Base-by-base conservation (phyloP, 1,140 invertebrate species). In the Lucilia sericata region DNA sequence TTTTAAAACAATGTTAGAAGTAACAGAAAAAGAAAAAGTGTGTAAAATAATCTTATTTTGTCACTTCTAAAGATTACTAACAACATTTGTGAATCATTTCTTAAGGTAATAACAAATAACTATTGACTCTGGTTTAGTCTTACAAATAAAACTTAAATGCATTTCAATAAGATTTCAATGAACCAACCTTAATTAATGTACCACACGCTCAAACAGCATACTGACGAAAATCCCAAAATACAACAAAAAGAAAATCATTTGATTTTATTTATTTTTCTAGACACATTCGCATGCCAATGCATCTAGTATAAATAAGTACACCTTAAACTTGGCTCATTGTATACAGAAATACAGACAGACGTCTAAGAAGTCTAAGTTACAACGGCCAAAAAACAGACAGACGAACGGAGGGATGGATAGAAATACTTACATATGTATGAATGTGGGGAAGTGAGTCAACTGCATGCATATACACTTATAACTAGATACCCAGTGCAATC, bases 141-240 rank as follows among this genome's bases (percentile, higher is more conserved):
- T 3, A 42, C 10, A 10, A 42, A 42, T 42, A 42, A 42, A 42
- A 42, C 42, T 42, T 17, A 55, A 55, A 17, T 55, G 17, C 51
- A 55, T 55, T 55, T 55, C 51, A 55, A 55, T 55, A 42, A 55
- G 13, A 55, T 55, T 55, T 55, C 17, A 42, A 55, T 55, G 51
- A 55, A 55, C 51, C 51, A 55, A 55, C 51, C 51, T 55, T 55
- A 55, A 55, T 55, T 55, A 55, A 55, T 55, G 51, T 55, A 55
- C 51, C 51, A 55, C 51, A 55, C 51, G 51, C 17, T 55, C 13
- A 4, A 17, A 55, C 51, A 55, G 12, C 51, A 55, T 12, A 55
- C 51, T 55, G 51, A 55, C 51, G 17, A 55, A 55, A 55, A 17
- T 14, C 42, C 42, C 10, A 42, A 42, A 42, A 42, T 42, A 42